Evolutionary conservation across 2,888 invertebrate genomes (phyloP).

Genomic region (Hydrotaea diabolus): DNA sequence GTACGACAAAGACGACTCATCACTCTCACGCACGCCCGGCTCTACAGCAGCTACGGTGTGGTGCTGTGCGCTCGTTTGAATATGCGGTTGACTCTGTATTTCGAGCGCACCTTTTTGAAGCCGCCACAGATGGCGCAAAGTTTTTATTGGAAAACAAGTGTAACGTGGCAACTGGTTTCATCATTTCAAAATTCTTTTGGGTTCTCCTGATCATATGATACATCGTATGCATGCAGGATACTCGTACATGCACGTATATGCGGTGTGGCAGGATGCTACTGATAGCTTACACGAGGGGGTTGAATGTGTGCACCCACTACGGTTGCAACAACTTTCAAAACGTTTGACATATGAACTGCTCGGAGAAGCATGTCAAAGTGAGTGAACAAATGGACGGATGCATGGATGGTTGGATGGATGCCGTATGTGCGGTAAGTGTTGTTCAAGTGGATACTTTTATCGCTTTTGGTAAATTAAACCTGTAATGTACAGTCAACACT

Average conservation of each 20-base stretch:
- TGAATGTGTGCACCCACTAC: conserved; percentile 20
- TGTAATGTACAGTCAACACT: conserved; percentile 36
- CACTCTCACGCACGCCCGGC: background rate
- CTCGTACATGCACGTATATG: background rate
- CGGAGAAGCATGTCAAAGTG: conserved; percentile 62
- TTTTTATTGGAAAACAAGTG: conserved; percentile 61
- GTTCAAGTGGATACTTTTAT: conserved; percentile 65
- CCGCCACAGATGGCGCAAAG: conserved; percentile 45
- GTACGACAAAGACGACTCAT: conserved; percentile 61
- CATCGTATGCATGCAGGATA: background rate
- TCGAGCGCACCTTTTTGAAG: conserved; percentile 41
- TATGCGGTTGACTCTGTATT: conserved; percentile 54
- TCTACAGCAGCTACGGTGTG: background rate
- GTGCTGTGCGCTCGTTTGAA: conserved; percentile 17
- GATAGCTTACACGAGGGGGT: background rate
- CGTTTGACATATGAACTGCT: conserved; percentile 65
- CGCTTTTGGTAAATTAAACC: conserved; percentile 65
- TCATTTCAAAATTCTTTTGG: conserved; percentile 54
- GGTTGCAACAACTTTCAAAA: conserved; percentile 37
- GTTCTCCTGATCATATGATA: conserved; percentile 45
- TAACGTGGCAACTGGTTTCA: conserved; percentile 57
- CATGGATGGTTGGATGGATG: conserved; percentile 2
- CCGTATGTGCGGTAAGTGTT: conserved; percentile 56
- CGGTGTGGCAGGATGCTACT: background rate
- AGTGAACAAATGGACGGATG: conserved; percentile 28